Base-by-base conservation (phyloP, 2,888 invertebrate species). In the Drymonia ruficornis region DNA sequence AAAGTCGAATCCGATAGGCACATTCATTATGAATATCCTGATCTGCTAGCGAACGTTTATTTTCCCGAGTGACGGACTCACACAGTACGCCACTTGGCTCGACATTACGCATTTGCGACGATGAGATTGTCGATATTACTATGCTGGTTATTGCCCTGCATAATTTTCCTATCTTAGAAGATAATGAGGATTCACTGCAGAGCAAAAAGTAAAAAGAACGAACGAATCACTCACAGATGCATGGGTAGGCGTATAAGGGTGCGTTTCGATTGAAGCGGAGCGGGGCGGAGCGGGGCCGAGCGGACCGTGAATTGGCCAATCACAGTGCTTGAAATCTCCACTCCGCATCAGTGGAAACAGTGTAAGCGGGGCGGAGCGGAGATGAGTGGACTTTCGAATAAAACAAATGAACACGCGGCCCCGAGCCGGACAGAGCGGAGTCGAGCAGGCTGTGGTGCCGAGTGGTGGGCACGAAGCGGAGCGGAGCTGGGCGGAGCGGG, bases 111-210 rank as follows among this genome's bases (percentile, higher is more conserved):
- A 28, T 28, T 45, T 28, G 15, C n/a, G 13, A 29, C 13, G 13
- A 34, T 47, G 18, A 34, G 9, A 34, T 2, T 34, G 31, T 29
- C 1, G 13, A 34, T 47, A 16, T 9, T 15, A 29, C 15, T 46
- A 7, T 15, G 8, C 29, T 29, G 29, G 46, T 29, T 29, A 46
- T 16, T 34, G 47, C 18, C 15, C 47, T 47, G 47, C 34, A 47
- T 47, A 47, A 47, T 47, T 34, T 47, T 34, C 34, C 31, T 34
- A 47, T 47, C 18, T 18, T 18, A 31, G 13, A 47, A 34, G 5
- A 3, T 16, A 23, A 31, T 44, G 23, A 23, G 23, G 18, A 44
- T 13, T 44, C 45, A 28, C 45, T 19, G 29, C 29, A n/a, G 31
- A 31, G 43, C 16, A 29, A 46, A 31, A 29, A 23, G 23, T 8